phyloP scores from a whole-genome alignment of 2,113 vertebrate genomes.

The Phalacrocorax brasilianus region DNA sequence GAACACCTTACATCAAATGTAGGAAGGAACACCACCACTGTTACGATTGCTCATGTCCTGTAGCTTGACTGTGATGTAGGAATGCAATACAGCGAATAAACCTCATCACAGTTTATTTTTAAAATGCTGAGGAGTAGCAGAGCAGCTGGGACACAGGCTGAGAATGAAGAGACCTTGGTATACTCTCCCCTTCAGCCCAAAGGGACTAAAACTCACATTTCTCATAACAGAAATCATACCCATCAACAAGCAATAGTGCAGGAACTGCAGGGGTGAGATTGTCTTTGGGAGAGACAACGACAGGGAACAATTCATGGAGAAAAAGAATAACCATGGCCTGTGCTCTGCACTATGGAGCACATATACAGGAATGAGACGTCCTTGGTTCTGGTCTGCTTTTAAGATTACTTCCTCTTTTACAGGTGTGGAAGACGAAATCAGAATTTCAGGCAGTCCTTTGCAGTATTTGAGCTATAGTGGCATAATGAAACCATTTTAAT shows the following conservation, averaged over 20 bases:
- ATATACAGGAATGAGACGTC: neutral
- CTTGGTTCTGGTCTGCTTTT: neutral
- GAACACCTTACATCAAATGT: neutral
- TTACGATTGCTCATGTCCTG: neutral
- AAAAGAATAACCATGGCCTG: neutral
- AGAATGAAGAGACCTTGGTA: neutral
- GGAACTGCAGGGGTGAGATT: neutral
- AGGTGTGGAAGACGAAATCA: neutral
- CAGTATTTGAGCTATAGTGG: neutral
- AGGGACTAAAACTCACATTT: neutral
- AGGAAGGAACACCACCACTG: neutral
- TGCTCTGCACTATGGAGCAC: neutral
- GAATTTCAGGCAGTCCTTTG: neutral
- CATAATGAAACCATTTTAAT: neutral
- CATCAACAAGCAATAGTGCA: neutral
- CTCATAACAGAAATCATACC: neutral
- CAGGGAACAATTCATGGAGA: neutral
- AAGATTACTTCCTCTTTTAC: neutral
- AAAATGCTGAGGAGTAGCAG: neutral
- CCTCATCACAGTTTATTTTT: neutral
- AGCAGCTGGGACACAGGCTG: neutral
- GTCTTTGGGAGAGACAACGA: neutral
- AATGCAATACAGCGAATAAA: neutral
- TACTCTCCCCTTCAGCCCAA: neutral
- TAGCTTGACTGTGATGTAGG: neutral